Evolutionary conservation across 2,888 invertebrate genomes (phyloP).

Genomic region (Pegoplata infirma): DNA sequence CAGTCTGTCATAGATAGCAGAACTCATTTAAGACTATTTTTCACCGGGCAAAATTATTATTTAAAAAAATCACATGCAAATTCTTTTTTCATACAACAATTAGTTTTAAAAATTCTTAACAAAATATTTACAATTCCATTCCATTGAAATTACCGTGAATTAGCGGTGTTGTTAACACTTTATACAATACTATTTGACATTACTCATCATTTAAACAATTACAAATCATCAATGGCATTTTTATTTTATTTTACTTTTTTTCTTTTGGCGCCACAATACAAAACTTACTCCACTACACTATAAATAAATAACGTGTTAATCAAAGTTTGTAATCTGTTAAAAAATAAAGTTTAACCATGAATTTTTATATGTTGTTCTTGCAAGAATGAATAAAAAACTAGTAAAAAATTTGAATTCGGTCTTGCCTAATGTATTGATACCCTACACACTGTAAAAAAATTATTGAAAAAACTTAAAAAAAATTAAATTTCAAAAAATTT

Average conservation of each 20-base stretch:
- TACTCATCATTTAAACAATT: slow-evolving; percentile 17
- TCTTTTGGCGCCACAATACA: slow-evolving; percentile 19
- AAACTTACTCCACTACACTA: background rate
- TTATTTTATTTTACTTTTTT: too few species aligned
- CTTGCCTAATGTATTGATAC: too few species aligned
- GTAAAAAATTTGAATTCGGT: too few species aligned
- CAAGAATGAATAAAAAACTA: background rate
- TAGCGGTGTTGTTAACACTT: background rate
- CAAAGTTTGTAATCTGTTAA: background rate
- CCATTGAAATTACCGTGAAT: background rate
- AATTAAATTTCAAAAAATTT: too few species aligned
- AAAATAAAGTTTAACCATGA: background rate
- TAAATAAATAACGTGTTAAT: slow-evolving; percentile 4
- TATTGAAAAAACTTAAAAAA: background rate
- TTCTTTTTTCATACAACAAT: background rate
- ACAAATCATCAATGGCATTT: background rate
- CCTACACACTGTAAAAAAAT: too few species aligned
- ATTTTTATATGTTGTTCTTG: too few species aligned
- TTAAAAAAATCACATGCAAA: too few species aligned
- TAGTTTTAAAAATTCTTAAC: background rate
- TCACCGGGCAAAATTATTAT: too few species aligned
- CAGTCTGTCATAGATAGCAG: too few species aligned
- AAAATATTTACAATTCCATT: background rate
- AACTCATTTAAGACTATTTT: too few species aligned
- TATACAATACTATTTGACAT: background rate